phyloP scores from a whole-genome alignment of 2,888 invertebrate genomes.

The Omphaloscelis lunosa region DNA sequence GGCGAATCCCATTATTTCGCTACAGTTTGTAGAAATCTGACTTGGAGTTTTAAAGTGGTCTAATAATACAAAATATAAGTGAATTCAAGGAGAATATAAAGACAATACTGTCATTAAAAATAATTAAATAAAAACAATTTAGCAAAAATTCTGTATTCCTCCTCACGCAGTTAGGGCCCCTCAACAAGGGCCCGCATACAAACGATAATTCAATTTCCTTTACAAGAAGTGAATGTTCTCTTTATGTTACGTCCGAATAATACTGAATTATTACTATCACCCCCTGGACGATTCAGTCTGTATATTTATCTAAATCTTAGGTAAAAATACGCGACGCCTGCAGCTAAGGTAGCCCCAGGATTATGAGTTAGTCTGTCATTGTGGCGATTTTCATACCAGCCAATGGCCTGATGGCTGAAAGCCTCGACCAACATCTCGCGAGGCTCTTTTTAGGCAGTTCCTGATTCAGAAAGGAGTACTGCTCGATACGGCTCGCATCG shows the following conservation, averaged over 20 bases:
- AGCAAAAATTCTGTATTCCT: slow-evolving; percentile 42
- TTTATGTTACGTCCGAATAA: slow-evolving; percentile 18
- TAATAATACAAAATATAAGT: background rate
- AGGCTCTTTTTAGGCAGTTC: background rate
- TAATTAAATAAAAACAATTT: background rate
- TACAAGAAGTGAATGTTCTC: slow-evolving; percentile 23
- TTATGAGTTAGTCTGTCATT: background rate
- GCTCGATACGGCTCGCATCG: too few species aligned
- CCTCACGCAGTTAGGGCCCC: slow-evolving; percentile 49
- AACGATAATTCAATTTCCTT: slow-evolving; percentile 54
- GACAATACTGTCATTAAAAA: background rate
- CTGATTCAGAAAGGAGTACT: background rate
- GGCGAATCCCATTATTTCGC: too few species aligned
- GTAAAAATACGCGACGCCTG: background rate
- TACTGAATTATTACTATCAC: slow-evolving; percentile 6
- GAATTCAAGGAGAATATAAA: background rate
- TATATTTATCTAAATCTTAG: background rate
- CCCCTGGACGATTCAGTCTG: background rate
- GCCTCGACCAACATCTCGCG: background rate
- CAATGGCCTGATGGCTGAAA: background rate
- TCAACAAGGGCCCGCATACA: slow-evolving; percentile 43
- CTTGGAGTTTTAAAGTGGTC: too few species aligned
- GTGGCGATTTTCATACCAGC: background rate
- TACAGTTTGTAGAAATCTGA: too few species aligned
- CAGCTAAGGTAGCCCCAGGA: background rate